Conservation (phyloP, 2,113 vertebrate species). For the Zosterops lateralis region DNA sequence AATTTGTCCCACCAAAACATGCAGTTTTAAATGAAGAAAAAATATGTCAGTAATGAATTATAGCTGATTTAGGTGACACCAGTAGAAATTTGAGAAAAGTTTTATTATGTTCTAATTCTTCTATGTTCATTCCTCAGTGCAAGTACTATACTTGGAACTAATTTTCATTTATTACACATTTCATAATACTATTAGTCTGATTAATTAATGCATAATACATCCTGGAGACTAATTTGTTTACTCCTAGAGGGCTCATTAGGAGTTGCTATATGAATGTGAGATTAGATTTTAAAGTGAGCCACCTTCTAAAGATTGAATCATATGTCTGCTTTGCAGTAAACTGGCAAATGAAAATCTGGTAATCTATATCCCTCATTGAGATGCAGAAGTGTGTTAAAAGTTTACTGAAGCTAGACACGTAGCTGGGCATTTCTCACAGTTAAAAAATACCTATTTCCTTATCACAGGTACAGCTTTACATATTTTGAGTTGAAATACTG, state of each 20-base stretch:
- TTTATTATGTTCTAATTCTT: constrained; percentile 58
- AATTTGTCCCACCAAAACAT: constrained; percentile 4
- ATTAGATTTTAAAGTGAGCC: constrained; percentile 71
- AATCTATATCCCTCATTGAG: constrained; percentile 41
- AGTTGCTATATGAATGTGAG: constrained; percentile 68
- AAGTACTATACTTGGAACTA: constrained; percentile 66
- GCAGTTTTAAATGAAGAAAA: neutral
- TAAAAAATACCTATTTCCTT: constrained; percentile 25
- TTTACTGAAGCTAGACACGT: neutral
- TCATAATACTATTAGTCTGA: constrained; percentile 80
- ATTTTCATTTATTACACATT: constrained; percentile 78
- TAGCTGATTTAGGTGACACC: constrained; percentile 45
- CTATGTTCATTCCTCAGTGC: constrained; percentile 48
- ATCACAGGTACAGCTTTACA: neutral
- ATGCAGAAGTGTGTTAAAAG: neutral
- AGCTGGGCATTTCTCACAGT: neutral
- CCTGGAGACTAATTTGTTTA: constrained; percentile 81
- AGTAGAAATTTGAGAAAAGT: constrained; percentile 54
- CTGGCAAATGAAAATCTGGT: constrained; percentile 57
- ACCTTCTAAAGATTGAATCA: constrained; percentile 72
- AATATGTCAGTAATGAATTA: constrained; percentile 29
- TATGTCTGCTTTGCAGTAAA: constrained; percentile 57
- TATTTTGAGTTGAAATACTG: constrained; percentile 4
- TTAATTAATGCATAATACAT: constrained; percentile 82
- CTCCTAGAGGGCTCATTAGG: constrained; percentile 77